Evolutionary conservation across 1,140 invertebrate species (phyloP).

Genomic region (Apis laboriosa): DNA sequence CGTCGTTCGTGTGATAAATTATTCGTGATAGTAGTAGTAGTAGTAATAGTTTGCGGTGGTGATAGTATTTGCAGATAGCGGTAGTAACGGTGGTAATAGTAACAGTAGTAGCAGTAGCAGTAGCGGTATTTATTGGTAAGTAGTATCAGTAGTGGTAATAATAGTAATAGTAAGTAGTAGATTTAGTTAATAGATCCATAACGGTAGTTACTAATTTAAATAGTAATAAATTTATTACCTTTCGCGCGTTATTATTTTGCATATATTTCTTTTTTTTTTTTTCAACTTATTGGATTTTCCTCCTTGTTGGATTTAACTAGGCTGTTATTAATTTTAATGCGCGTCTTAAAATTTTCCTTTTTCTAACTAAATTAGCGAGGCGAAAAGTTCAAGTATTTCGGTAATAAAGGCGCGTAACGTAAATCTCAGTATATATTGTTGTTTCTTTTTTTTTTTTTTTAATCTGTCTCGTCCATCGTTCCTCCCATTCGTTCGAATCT

Average conservation of each 20-base stretch:
- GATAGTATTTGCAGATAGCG: constrained; percentile 42
- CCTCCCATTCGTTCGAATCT: background rate
- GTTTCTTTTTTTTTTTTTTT: constrained; percentile 31
- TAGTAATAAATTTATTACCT: constrained; percentile 70
- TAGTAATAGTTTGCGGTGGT: constrained; percentile 21
- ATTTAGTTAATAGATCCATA: constrained; percentile 66
- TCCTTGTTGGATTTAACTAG: constrained; percentile 58
- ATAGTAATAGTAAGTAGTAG: constrained; percentile 49
- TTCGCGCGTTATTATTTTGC: constrained; percentile 52
- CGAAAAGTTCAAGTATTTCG: constrained; percentile 72
- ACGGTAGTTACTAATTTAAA: constrained; percentile 64
- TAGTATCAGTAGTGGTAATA: constrained; percentile 60
- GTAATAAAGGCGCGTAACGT: constrained; percentile 71
- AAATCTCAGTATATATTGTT: constrained; percentile 67
- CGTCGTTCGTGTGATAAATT: background rate
- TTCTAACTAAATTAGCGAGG: constrained; percentile 67
- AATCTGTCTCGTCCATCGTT: constrained; percentile 16
- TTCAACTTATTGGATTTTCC: constrained; percentile 32
- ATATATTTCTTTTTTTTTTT: constrained; percentile 7
- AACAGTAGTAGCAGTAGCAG: constrained; percentile 47
- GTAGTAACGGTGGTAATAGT: constrained; percentile 42
- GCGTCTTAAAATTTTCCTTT: constrained; percentile 43
- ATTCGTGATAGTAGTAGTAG: constrained; percentile 40
- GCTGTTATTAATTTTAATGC: constrained; percentile 58
- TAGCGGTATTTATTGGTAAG: constrained; percentile 59